Conservation (phyloP, 2,113 vertebrate species). For the Plecturocebus donacophilus region DNA sequence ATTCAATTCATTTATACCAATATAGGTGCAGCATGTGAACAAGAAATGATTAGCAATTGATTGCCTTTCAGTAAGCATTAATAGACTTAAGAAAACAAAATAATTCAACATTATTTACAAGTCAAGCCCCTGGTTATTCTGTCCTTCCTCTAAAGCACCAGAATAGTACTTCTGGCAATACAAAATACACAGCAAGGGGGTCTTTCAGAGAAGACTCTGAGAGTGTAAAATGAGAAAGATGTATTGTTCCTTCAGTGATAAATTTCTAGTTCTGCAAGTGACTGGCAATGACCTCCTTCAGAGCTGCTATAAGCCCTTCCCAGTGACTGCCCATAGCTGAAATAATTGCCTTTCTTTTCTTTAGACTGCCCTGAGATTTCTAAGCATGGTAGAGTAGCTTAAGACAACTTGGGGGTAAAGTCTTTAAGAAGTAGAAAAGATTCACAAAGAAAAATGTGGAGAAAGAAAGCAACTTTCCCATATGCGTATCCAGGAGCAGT, state of each 20-base stretch:
- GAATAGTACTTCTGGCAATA: background rate
- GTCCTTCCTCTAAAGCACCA: conserved; percentile 26
- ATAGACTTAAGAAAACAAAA: conserved; percentile 67
- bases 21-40: background rate
- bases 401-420: background rate
- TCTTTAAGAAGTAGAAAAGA: background rate
- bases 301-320: background rate
- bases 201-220: background rate
- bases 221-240: background rate
- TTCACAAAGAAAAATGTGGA: background rate
- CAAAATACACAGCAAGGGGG: background rate
- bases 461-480: background rate
- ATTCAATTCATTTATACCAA: conserved; percentile 23
- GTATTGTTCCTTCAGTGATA: background rate
- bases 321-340: background rate
- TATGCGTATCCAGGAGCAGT: background rate
- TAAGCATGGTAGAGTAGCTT: background rate
- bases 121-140: conserved; percentile 40
- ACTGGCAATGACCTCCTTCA: background rate
- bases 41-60: conserved; percentile 8
- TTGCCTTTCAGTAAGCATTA: conserved; percentile 36
- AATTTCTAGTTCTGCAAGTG: background rate
- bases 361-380: background rate
- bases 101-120: conserved; percentile 33
- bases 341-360: background rate